These are phyloP conservation scores for Porites divaricata DNA, from an alignment of 92 coral and sea anemone genomes.

Conservation along the genomic window DNA sequence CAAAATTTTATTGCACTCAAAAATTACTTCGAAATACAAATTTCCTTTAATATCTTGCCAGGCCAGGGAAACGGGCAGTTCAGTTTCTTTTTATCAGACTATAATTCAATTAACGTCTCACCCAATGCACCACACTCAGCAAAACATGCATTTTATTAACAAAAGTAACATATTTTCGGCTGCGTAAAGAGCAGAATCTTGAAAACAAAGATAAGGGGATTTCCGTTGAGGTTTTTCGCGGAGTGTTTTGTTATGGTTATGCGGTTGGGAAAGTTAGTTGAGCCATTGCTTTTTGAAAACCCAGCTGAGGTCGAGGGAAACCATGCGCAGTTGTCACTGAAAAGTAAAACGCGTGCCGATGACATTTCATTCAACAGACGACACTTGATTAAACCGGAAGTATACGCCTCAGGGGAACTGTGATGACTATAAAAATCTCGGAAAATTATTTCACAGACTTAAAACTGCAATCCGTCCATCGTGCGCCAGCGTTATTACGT, in stretches of 20 bases:
- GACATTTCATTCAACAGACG: constrained; percentile 33
- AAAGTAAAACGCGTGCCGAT: constrained; percentile 19
- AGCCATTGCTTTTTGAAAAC: constrained; percentile 1
- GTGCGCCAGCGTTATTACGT: constrained; percentile 2
- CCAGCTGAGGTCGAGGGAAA: constrained; percentile 31
- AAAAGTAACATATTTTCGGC: neutral
- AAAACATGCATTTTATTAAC: neutral
- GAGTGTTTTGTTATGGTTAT: constrained; percentile 34
- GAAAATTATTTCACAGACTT: constrained; percentile 25
- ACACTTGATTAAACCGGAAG: constrained; percentile 60
- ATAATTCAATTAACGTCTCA: constrained; percentile 30
- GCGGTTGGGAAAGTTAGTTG: constrained; percentile 26
- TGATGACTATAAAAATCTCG: constrained; percentile 44
- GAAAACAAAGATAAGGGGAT: constrained; percentile 30
- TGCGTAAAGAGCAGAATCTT: neutral
- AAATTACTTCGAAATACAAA: neutral
- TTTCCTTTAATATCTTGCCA: neutral
- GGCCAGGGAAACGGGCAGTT: neutral
- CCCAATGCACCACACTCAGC: neutral
- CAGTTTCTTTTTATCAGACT: constrained; percentile 11
- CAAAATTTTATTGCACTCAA: too few species aligned
- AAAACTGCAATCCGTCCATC: constrained; percentile 6
- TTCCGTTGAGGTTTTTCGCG: constrained; percentile 30
- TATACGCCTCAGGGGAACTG: constrained; percentile 41
- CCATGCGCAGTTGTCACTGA: neutral